Base-by-base conservation (phyloP, 2,113 vertebrate genomes). In the Ahaetulla prasina region DNA sequence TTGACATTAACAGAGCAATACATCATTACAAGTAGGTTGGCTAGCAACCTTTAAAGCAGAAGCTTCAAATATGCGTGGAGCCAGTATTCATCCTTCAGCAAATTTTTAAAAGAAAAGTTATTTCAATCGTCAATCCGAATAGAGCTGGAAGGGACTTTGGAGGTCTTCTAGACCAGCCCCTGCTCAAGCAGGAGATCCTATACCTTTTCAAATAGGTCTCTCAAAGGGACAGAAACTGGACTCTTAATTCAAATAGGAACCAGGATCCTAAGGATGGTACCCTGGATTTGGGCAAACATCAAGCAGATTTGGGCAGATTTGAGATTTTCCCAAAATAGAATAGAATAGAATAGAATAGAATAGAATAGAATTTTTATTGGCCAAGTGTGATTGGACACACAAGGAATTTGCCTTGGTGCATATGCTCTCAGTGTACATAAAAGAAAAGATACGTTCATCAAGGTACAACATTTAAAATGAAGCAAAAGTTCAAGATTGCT, bases 1-100 rank as follows among this genome's bases (percentile, higher is more conserved):
- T 14, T 74, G 74, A 88, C 94, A 95, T 92, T 88, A 94, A 89
- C 92, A 27, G 0, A 54, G 87, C 84, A 80, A 54, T 74, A 23
- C 45, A 54, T 91, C 91, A 89, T 47, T 43, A 8, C 54, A 89
- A 90, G 86, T 39, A 89, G 55, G 92, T 43, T 11, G 35, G 86
- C 89, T 63, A 27, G 88, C 87, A 91, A 16, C 27, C 52, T 60
- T 52, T 35, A 4, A 54, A 2, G 35, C 0, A 84, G 86, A 50
- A 93, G 49, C 43, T 27, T 60, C 89, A 89, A 57, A 85, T 60
- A 43, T 45, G n/a, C 47, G 2, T 43, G 35, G 74, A 80, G 74
- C 53, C 85, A 68, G 92, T 8, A 30, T 90, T 35, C 60, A 90
- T 53, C 86, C 80, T 90, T n/a, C 50, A 55, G 50, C 91, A 90